Evolutionary conservation across 2,797 vertebrate species (phyloP).

Genomic region (Neosilurus hyrtlii): DNA sequence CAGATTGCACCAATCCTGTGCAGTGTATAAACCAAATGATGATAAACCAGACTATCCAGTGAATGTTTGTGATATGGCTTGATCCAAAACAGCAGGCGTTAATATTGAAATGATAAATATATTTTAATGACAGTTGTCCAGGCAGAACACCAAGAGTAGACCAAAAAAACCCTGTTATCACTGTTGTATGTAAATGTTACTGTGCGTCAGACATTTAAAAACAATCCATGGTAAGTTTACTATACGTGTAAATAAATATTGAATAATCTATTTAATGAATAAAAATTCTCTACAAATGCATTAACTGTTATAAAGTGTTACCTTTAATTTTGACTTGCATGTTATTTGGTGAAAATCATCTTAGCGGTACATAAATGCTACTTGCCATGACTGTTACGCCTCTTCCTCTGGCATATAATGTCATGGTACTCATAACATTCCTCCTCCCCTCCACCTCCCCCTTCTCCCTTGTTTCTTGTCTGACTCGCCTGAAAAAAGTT

Average conservation of each 20-base stretch:
- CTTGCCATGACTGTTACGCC: constrained; percentile 87
- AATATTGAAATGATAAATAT: background rate
- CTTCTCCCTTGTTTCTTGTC: constrained; percentile 85
- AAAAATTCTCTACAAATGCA: background rate
- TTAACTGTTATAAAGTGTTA: constrained; percentile 67
- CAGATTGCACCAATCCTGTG: no score
- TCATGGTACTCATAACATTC: constrained; percentile 86
- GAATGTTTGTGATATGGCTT: background rate
- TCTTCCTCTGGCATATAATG: constrained; percentile 82
- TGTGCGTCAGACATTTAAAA: background rate
- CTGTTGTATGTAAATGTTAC: background rate
- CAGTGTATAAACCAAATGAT: no score
- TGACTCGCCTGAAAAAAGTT: constrained; percentile 95
- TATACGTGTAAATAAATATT: background rate
- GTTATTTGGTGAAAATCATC: constrained; percentile 82
- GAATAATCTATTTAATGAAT: background rate
- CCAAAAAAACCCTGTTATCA: background rate
- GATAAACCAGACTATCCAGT: background rate
- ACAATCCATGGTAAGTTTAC: background rate
- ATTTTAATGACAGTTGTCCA: background rate
- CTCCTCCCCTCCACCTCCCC: constrained; percentile 85
- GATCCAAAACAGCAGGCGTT: background rate
- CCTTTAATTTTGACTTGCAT: constrained; percentile 78
- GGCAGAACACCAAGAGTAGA: background rate
- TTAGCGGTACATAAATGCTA: constrained; percentile 84